A percentile compares a stretch with the other conserved stretches of the same genome.
Evolutionary conservation across 2,888 invertebrate genomes (phyloP).

Genomic region (Tortrix viridana): DNA sequence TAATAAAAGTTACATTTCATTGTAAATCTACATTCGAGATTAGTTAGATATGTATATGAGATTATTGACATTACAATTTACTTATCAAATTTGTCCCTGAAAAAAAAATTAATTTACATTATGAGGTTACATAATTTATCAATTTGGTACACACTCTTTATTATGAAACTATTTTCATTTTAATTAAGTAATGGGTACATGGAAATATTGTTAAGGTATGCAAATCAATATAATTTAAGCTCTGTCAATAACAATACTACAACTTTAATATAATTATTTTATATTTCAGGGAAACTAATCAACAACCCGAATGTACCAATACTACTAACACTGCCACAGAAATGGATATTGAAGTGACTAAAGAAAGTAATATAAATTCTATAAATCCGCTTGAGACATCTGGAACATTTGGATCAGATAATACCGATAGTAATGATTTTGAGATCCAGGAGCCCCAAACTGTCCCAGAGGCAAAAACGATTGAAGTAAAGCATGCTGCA

Average conservation of each 20-base stretch:
- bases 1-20: too few relatives aligned
- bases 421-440: conserved; percentile 53
- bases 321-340: conserved; percentile 42
- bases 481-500: conserved; percentile 48
- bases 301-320: conserved; percentile 54
- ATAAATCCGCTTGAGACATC: conserved; percentile 52
- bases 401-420: conserved; percentile 56
- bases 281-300: conserved; percentile 53
- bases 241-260: not conserved
- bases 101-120: too few relatives aligned
- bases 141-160: too few relatives aligned
- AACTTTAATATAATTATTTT: conserved; percentile 15
- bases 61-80: too few relatives aligned
- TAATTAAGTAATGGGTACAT: too few relatives aligned
- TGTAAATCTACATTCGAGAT: too few relatives aligned
- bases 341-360: conserved; percentile 28
- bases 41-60: too few relatives aligned
- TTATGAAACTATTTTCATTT: too few relatives aligned
- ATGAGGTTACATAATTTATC: too few relatives aligned
- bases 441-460: conserved; percentile 49
- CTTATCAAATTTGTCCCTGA: too few relatives aligned
- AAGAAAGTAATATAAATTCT: conserved; percentile 21
- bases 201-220: too few relatives aligned
- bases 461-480: conserved; percentile 37
- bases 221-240: too few relatives aligned